These are phyloP conservation scores for Rhopilema esculentum DNA, from an alignment of 30 jellyfish, hydroid and myxozoan species.

Conservation along the genomic window DNA sequence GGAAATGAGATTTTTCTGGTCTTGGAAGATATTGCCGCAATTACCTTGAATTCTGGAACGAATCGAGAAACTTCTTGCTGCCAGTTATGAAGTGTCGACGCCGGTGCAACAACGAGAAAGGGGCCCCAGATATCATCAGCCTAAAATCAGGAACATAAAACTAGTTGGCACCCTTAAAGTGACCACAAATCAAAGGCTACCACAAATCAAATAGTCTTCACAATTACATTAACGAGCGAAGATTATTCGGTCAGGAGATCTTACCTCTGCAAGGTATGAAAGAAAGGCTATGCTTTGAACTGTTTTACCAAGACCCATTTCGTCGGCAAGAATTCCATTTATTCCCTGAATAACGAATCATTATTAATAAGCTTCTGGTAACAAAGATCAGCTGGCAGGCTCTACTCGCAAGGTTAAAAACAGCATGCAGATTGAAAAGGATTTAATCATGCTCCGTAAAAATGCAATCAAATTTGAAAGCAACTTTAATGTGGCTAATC, in stretches of 20 bases:
- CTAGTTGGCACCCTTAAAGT: background rate
- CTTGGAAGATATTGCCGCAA: background rate
- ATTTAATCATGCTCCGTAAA: too few species aligned
- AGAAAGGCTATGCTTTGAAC: conserved; percentile 96
- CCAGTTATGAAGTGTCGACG: conserved; percentile 99
- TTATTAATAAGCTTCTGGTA: too few species aligned
- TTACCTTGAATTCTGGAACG: conserved; percentile 98
- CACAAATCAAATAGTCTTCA: too few species aligned
- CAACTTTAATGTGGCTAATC: too few species aligned
- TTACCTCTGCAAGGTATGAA: conserved; percentile 98
- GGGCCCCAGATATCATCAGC: conserved; percentile 99
- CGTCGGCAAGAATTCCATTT: conserved; percentile 99
- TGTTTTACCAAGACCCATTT: conserved; percentile 99
- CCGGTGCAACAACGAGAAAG: conserved; percentile 98
- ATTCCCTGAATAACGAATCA: conserved; percentile 78
- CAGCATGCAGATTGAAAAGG: too few species aligned
- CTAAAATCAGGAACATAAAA: conserved; percentile 31
- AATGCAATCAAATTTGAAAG: too few species aligned
- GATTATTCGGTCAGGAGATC: background rate
- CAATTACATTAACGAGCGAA: too few species aligned
- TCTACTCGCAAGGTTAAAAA: too few species aligned
- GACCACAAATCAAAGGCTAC: background rate
- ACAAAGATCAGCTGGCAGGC: too few species aligned
- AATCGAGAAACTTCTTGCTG: conserved; percentile 96
- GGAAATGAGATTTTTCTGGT: too few species aligned